phyloP scores from a whole-genome alignment of 2,113 vertebrate species.

The Cariama cristata region DNA sequence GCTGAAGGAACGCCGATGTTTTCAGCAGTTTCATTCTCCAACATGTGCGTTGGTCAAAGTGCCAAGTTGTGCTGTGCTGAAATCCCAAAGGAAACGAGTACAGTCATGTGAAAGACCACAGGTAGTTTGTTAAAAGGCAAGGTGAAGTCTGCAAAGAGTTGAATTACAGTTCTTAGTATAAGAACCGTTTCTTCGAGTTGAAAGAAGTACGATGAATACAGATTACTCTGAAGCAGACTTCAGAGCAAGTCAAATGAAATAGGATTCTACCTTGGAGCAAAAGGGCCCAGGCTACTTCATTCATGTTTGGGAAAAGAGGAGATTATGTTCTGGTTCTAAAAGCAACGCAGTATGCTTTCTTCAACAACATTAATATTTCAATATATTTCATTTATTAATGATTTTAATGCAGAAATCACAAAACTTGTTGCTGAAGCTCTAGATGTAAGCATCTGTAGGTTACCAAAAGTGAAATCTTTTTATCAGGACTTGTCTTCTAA shows the following conservation, averaged over 20 bases:
- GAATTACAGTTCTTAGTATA: neutral
- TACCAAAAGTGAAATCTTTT: neutral
- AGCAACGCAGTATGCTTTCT: neutral
- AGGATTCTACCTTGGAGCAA: neutral
- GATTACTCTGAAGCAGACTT: neutral
- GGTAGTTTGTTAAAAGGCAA: neutral
- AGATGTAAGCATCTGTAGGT: neutral
- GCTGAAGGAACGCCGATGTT: neutral
- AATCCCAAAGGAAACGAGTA: neutral
- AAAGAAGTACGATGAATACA: neutral
- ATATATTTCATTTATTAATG: neutral
- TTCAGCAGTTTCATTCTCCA: neutral
- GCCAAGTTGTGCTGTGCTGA: neutral
- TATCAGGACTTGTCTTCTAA: neutral
- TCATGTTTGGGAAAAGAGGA: neutral
- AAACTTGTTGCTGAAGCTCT: neutral
- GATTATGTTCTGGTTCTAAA: neutral
- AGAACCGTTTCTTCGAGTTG: neutral
- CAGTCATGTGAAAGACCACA: neutral
- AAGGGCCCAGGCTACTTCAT: neutral
- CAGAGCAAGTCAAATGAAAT: neutral
- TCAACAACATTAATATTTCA: neutral
- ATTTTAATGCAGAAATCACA: neutral
- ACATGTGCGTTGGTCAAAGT: neutral
- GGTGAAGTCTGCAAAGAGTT: neutral